A percentile compares a stretch with the other conserved stretches of the same genome.
Conservation (phyloP, 2,888 invertebrate species). For the Cephalotes varians region DNA sequence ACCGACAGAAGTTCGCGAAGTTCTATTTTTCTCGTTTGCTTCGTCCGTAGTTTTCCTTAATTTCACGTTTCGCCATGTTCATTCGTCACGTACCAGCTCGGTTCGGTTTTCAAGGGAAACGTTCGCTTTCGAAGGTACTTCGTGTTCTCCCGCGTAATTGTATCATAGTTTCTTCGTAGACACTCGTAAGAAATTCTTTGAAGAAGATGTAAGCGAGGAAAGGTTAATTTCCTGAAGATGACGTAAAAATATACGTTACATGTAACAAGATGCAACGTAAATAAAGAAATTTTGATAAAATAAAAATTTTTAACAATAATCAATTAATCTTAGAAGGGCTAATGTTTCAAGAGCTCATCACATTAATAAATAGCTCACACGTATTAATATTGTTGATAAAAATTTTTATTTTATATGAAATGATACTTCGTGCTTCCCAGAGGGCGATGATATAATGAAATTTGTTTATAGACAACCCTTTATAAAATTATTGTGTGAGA, state of each 20-base stretch:
- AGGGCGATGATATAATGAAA: neutral
- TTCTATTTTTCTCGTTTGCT: constrained; percentile 39
- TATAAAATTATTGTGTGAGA: neutral
- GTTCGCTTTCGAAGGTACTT: constrained; percentile 27
- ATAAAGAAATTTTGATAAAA: neutral
- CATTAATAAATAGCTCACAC: no score
- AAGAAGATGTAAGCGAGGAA: constrained; percentile 8
- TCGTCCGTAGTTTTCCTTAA: constrained; percentile 59
- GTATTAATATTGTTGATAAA: no score
- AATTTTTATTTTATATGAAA: neutral
- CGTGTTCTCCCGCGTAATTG: constrained; percentile 16
- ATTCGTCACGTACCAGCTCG: neutral
- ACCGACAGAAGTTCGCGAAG: constrained; percentile 55
- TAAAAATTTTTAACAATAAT: neutral
- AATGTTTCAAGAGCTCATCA: no score
- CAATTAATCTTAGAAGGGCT: no score
- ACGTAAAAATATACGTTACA: neutral
- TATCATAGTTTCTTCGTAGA: constrained; percentile 1
- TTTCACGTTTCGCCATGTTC: constrained; percentile 56
- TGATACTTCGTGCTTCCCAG: neutral
- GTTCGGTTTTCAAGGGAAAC: constrained; percentile 26
- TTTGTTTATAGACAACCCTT: neutral
- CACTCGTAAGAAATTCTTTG: neutral
- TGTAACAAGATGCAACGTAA: neutral
- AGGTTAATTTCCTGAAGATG: neutral